Evolutionary conservation across 2,888 invertebrate species (phyloP).

Genomic region (Malacosoma neustria): DNA sequence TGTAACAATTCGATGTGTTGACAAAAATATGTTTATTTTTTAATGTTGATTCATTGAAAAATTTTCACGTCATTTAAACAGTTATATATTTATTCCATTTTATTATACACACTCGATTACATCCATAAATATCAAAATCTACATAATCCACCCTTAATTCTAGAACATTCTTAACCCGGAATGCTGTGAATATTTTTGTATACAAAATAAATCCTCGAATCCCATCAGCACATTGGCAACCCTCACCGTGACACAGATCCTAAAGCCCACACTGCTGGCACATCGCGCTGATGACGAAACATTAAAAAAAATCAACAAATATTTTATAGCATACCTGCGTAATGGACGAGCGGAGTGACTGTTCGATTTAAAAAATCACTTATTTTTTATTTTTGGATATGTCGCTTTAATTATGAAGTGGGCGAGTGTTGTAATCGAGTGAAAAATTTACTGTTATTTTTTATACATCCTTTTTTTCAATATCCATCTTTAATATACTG

Average conservation of each 20-base stretch:
- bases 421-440: background rate
- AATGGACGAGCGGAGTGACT: conserved; percentile 1
- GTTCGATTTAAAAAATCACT: background rate
- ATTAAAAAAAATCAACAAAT: conserved; percentile 37
- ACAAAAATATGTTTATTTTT: too few relatives aligned
- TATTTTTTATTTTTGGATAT: background rate
- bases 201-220: background rate
- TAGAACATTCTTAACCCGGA: background rate
- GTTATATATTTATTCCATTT: too few relatives aligned
- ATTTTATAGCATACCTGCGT: conserved; percentile 29
- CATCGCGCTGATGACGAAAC: conserved; percentile 21
- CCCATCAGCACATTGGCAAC: background rate
- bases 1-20: too few relatives aligned
- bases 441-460: background rate
- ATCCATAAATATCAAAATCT: too few relatives aligned
- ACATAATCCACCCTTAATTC: background rate
- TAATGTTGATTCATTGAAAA: too few relatives aligned
- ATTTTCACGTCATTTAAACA: too few relatives aligned
- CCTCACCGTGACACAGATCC: conserved; percentile 46
- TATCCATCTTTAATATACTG: too few relatives aligned
- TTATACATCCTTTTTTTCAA: too few relatives aligned
- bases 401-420: background rate
- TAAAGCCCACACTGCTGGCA: conserved; percentile 58
- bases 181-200: background rate
- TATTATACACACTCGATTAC: too few relatives aligned